Evolutionary conservation across 2,113 vertebrate genomes (phyloP).

Genomic region (Hypanus sabinus): DNA sequence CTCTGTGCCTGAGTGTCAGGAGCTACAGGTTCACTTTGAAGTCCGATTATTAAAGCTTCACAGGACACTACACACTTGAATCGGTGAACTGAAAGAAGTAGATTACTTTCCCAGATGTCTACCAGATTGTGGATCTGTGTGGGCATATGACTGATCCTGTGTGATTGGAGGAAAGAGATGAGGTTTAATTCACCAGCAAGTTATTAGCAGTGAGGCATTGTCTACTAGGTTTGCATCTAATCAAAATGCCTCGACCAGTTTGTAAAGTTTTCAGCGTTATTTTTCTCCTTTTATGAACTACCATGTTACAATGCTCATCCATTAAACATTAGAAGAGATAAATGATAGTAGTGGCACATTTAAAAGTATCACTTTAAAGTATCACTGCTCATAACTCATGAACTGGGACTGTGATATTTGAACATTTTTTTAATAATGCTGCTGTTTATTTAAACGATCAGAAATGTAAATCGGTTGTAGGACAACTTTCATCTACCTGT

Average conservation of each 20-base stretch:
- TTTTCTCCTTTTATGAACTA: background rate
- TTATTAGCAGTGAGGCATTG: background rate
- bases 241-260: background rate
- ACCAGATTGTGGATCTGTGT: slow-evolving; percentile 43
- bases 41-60: slow-evolving; percentile 11
- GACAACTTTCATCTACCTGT: background rate
- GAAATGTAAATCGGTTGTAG: background rate
- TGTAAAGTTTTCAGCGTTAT: background rate
- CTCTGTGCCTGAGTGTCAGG: background rate
- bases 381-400: background rate
- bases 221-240: background rate
- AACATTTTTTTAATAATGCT: too few species aligned
- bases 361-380: background rate
- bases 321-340: background rate
- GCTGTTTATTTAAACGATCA: background rate
- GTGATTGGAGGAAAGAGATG: slow-evolving; percentile 50
- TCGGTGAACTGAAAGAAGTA: background rate
- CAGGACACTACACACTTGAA: background rate
- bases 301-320: background rate
- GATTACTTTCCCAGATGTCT: background rate
- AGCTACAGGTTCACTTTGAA: background rate
- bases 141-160: slow-evolving; percentile 61
- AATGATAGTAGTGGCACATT: background rate
- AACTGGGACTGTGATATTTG: background rate
- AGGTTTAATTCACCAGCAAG: background rate